Percentiles rank a stretch among this genome's conserved stretches.
These are phyloP conservation scores for Aphelenchoides avenae DNA, from an alignment of 1,140 invertebrate species.

Conservation along the genomic window DNA sequence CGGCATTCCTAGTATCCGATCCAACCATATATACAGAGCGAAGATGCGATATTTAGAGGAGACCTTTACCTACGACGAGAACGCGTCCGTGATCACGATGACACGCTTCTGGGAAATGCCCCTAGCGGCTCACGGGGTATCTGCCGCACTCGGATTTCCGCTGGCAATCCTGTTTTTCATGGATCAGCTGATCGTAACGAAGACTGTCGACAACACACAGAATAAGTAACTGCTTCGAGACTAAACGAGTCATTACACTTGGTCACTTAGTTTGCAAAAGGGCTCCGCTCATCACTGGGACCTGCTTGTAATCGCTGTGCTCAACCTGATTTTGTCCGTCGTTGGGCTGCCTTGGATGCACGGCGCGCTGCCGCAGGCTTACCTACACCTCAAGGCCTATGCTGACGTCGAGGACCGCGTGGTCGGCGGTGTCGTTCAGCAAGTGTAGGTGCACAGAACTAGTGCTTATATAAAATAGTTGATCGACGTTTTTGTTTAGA, in stretches of 20 bases:
- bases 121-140: constrained; percentile 49
- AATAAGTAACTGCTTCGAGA: constrained; percentile 60
- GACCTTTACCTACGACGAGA: constrained; percentile 47
- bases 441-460: constrained; percentile 58
- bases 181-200: constrained; percentile 63
- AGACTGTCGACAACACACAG: constrained; percentile 61
- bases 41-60: constrained; percentile 5
- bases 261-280: constrained; percentile 60
- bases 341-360: constrained; percentile 62
- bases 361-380: constrained; percentile 61
- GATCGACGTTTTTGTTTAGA: constrained; percentile 42
- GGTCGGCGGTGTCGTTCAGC: constrained; percentile 63
- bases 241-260: constrained; percentile 12
- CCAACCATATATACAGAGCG: too few species aligned
- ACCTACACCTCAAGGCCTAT: constrained; percentile 62
- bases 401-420: constrained; percentile 64
- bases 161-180: constrained; percentile 63
- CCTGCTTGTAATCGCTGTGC: constrained; percentile 61
- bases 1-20: constrained; percentile 60
- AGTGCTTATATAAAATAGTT: too few species aligned
- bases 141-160: constrained; percentile 60
- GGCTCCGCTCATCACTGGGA: constrained; percentile 63
- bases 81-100: constrained; percentile 46
- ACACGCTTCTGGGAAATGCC: constrained; percentile 42
- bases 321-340: constrained; percentile 61